These are phyloP conservation scores for Apus apus DNA, from an alignment of 2,113 vertebrate genomes.

Conservation along the genomic window DNA sequence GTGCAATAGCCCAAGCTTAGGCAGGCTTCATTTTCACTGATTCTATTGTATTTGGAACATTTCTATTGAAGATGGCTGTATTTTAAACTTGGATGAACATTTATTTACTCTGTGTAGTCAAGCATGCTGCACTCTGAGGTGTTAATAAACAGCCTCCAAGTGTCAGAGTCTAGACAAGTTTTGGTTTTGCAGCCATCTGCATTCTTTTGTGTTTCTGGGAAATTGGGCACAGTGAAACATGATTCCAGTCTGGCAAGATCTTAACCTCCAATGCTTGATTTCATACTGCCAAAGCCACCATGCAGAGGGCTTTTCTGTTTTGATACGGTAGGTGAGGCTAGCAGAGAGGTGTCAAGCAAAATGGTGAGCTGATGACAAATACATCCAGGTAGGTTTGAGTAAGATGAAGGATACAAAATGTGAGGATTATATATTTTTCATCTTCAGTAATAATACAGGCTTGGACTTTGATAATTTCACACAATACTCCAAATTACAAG, in stretches of 20 bases:
- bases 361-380: not conserved
- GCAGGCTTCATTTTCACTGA: not conserved
- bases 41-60: not conserved
- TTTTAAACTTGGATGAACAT: not conserved
- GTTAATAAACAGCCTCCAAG: not conserved
- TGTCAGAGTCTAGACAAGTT: not conserved
- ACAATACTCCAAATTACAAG: not conserved
- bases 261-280: not conserved
- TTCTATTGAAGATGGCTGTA: not conserved
- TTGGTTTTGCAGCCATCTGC: not conserved
- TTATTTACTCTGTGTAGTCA: not conserved
- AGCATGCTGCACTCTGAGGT: not conserved
- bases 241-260: not conserved
- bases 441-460: rapidly evolving
- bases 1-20: not conserved
- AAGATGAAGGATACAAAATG: not conserved
- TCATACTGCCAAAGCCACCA: not conserved
- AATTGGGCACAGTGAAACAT: not conserved
- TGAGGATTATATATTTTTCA: not conserved
- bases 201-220: not conserved
- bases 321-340: not conserved
- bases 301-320: not conserved
- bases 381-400: not conserved
- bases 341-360: not conserved
- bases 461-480: not conserved